Evolutionary conservation across 64 coral and sea anemone genomes (phyloP), one percentile per base, ranked within the genome.

Genomic region (Anthopleura sola): DNA sequence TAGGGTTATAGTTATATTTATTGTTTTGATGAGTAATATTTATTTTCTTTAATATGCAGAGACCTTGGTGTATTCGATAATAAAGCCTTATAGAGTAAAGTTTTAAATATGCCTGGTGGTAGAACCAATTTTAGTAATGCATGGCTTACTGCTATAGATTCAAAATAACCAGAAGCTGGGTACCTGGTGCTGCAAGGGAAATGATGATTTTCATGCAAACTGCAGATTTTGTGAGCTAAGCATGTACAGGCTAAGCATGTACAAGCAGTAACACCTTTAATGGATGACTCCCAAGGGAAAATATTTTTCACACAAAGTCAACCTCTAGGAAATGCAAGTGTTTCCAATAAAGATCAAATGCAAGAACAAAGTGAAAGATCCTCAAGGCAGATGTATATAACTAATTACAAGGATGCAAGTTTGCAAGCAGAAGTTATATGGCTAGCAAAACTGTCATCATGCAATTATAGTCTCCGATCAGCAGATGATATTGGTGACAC

Each of bases 371-470:
- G 85, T 49, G 60, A 78, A 84, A 83, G 77, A 58, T 88, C 84
- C 20, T 92, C 86, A 84, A 87, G 82, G 36, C 82, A 84, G 31
- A 54, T 84, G 82, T 84, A 49, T 75, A 75, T 75, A 57, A 20
- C 89, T 75, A 93, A 86, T 49, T 78, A 93, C 79, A 93, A 89
- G 84, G 53, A 89, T 89, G 87, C 92, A 49, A 89, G 75, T 71
- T 64, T 93, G 23, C 39, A 78, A 64, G 80, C 92, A 36, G 87
- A 93, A 89, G 78, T 93, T 21, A 86, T 89, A 21, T 89, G 92
- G 84, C 85, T 94, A 34, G 84, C 84, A 79, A 94, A 86, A 89
- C 62, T 94, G 76, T 86, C 92, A 83, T 86, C 87, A 39, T 93
- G 83, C 85, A 93, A 93, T 50, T 89, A 82, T 49, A 93, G 87